phyloP scores from a whole-genome alignment of 2,888 invertebrate genomes.

The Drosophila mettleri region DNA sequence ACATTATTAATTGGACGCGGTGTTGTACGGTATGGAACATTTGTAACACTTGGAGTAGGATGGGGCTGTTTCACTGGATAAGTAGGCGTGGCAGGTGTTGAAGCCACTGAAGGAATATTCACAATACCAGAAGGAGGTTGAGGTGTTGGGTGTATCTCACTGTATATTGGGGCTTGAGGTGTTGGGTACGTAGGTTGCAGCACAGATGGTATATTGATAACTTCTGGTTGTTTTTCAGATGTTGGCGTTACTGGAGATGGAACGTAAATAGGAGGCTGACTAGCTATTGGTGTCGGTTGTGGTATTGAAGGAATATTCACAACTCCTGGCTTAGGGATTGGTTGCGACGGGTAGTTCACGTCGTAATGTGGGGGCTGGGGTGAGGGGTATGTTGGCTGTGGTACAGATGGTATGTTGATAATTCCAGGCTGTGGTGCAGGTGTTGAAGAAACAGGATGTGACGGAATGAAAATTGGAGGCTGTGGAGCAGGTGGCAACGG shows the following conservation, averaged over 20 bases:
- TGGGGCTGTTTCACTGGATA: constrained; percentile 6
- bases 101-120: constrained; percentile 52
- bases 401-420: constrained; percentile 27
- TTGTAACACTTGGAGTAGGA: background rate
- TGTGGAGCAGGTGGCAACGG: constrained; percentile 15
- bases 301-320: constrained; percentile 44
- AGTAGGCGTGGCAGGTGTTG: constrained; percentile 21
- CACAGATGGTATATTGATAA: constrained; percentile 38
- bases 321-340: constrained; percentile 21
- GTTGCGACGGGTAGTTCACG: constrained; percentile 51
- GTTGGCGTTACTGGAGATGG: constrained; percentile 11
- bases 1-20: constrained; percentile 47
- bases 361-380: constrained; percentile 24
- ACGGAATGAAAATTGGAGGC: constrained; percentile 17
- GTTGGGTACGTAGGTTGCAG: constrained; percentile 38
- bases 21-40: too few species aligned
- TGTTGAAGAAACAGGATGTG: constrained; percentile 6
- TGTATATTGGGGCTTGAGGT: constrained; percentile 28
- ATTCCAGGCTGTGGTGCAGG: constrained; percentile 30
- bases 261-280: constrained; percentile 22
- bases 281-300: constrained; percentile 5
- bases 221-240: constrained; percentile 24
- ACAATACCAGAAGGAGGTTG: constrained; percentile 26
- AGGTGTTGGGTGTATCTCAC: constrained; percentile 25
- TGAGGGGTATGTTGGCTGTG: constrained; percentile 30